A percentile compares a stretch with the other conserved stretches of the same genome.
These are phyloP conservation scores for Melanaphis sacchari DNA, from an alignment of 1,140 invertebrate genomes.

Conservation along the genomic window DNA sequence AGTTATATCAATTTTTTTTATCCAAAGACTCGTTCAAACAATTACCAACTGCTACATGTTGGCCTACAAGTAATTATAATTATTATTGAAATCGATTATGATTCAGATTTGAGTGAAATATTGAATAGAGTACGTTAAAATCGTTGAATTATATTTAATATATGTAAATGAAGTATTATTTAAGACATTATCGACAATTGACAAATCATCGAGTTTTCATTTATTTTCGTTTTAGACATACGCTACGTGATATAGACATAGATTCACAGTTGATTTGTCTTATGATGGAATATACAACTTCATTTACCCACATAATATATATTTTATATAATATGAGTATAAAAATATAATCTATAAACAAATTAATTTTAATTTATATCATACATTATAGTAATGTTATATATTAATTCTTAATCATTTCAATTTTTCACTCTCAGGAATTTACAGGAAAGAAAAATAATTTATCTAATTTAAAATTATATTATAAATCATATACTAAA, in stretches of 20 bases:
- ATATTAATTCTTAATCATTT: too few species aligned
- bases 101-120: not conserved
- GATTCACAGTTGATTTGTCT: not conserved
- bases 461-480: too few species aligned
- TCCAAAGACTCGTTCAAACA: not conserved
- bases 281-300: not conserved
- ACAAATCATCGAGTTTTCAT: not conserved
- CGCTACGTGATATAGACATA: constrained; percentile 4
- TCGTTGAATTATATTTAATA: not conserved
- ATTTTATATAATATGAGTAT: too few species aligned
- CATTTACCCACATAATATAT: not conserved
- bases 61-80: not conserved
- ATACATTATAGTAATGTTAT: too few species aligned
- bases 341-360: too few species aligned
- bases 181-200: not conserved
- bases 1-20: not conserved
- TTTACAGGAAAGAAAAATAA: too few species aligned
- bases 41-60: not conserved
- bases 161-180: not conserved
- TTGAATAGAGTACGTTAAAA: not conserved
- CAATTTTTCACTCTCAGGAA: too few species aligned
- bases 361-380: too few species aligned
- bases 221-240: not conserved
- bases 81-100: not conserved
- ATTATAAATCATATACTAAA: too few species aligned